phyloP scores from a whole-genome alignment of 1,140 invertebrate species.

The Apis laboriosa region DNA sequence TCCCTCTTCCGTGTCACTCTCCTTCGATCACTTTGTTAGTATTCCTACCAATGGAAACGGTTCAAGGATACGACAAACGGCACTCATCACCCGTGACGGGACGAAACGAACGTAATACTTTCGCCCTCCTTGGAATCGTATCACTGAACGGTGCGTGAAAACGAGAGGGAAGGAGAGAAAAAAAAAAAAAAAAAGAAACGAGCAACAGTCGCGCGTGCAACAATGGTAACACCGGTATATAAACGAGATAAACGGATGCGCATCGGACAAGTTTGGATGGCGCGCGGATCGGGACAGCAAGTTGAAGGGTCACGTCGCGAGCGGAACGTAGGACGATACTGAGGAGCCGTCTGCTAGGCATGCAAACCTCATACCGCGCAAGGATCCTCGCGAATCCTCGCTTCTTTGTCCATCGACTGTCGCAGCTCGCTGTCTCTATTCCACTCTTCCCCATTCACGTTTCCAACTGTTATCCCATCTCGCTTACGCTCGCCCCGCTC shows the following conservation, averaged over 20 bases:
- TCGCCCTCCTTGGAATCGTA: background rate
- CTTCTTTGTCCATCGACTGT: constrained; percentile 35
- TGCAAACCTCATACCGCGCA: constrained; percentile 60
- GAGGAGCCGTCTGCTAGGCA: constrained; percentile 55
- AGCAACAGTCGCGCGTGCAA: background rate
- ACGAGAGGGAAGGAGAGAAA: background rate
- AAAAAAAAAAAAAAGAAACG: background rate
- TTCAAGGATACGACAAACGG: constrained; percentile 19
- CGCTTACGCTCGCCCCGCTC: background rate
- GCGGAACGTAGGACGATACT: constrained; percentile 60
- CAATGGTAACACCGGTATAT: constrained; percentile 3
- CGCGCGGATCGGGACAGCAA: constrained; percentile 16
- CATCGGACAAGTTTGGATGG: background rate
- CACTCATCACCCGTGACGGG: constrained; percentile 40
- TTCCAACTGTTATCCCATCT: constrained; percentile 4
- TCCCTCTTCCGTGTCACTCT: background rate
- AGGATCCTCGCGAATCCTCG: constrained; percentile 37
- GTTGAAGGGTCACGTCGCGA: constrained; percentile 53
- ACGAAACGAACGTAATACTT: background rate
- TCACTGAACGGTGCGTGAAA: constrained; percentile 13
- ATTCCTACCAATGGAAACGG: background rate
- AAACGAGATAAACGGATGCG: background rate
- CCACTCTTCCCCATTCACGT: constrained; percentile 35
- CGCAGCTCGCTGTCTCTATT: constrained; percentile 17
- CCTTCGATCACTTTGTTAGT: constrained; percentile 23